phyloP scores from a whole-genome alignment of 37 sponge, comb jelly and placozoan species.

The Mnemiopsis leidyi region DNA sequence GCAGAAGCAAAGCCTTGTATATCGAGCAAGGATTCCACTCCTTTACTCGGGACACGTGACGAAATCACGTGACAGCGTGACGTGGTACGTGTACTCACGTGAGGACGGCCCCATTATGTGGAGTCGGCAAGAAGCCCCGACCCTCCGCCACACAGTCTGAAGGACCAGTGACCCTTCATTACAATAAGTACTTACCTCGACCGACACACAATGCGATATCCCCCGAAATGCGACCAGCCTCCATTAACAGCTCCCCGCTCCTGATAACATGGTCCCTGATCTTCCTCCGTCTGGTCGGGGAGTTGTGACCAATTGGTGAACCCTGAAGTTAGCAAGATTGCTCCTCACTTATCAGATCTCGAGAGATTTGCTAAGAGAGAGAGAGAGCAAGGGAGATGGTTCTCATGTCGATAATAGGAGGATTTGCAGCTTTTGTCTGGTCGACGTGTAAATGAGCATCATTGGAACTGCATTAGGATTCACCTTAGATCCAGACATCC shows the following conservation, averaged over 20 bases:
- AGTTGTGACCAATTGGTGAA: background rate
- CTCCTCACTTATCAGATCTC: no score
- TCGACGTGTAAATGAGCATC: background rate
- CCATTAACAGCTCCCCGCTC: background rate
- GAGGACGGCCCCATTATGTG: background rate
- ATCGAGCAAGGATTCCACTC: background rate
- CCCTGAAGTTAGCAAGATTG: background rate
- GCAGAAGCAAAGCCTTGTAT: background rate
- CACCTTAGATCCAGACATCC: background rate
- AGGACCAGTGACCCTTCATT: background rate
- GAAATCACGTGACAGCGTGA: background rate
- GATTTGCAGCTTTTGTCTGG: no score
- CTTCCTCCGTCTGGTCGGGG: background rate
- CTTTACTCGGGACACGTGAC: background rate
- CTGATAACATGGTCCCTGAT: background rate
- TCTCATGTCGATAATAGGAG: no score
- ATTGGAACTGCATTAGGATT: background rate
- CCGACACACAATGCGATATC: background rate
- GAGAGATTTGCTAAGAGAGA: no score
- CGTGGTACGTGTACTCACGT: background rate
- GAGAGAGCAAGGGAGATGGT: no score
- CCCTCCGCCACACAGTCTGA: background rate
- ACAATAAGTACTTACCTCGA: background rate
- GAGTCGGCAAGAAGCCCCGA: background rate
- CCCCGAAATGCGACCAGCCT: background rate